Evolutionary conservation across 2,797 vertebrate species (phyloP), one percentile per base, ranked within the genome.

Genomic region (Toxotes lorentzi): DNA sequence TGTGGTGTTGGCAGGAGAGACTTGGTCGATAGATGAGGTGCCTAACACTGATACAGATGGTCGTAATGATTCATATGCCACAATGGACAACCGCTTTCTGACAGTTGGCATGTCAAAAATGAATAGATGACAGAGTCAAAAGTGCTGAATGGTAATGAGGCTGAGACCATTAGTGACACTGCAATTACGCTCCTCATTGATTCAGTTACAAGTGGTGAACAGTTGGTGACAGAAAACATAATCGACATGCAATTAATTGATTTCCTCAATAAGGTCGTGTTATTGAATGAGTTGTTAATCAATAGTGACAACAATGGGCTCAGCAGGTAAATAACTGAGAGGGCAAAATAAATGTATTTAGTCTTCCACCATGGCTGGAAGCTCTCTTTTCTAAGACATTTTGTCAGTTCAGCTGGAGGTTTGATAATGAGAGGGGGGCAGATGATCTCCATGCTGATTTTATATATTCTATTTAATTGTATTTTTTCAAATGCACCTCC

Each of bases 81-180:
- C 35, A 16, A 17, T 61, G 64, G 77, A 73, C 88, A 75, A 86
- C 84, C 5, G 60, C 70, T 81, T 78, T 78, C 75, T 84, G 88
- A 91, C 88, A 91, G 88, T 90, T 92, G 84, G 86, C 77, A 67
- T 72, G 71, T 81, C 81, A 82, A 78, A 85, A 73, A 85, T 83
- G 71, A 87, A 89, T 85, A 79, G 73, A 76, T 41, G 61, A 58
- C 40, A 73, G 86, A 83, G 89, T 86, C 82, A 87, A 90, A 91
- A 85, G 82, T 86, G 73, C 74, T 5, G 77, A 47, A 75, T 63
- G 68, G 41, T 78, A 86, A 90, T 84, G 88, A 89, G 77, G 68
- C 48, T 11, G 35, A 63, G 74, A 56, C 76, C 73, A 53, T 79
- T 62, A 53, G 73, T 88, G 82, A 88, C 85, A 85, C 82, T 54